Conservation (phyloP, 2,888 invertebrate genomes). For the Sinopyrophorus schimmeli region DNA sequence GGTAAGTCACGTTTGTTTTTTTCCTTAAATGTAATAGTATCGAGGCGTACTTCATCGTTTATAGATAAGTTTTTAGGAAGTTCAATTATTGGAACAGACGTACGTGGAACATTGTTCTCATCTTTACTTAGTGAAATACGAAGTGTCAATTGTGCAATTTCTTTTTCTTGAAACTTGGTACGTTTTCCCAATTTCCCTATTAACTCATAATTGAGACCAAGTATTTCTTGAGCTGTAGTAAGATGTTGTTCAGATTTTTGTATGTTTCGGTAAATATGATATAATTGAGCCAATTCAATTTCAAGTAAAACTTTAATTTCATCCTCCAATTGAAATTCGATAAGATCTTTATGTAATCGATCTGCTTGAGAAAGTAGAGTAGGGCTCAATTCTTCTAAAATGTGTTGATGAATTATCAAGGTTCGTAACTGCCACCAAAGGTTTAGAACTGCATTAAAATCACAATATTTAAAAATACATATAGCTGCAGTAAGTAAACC, state of each 20-base stretch:
- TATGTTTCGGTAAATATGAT: slow-evolving; percentile 74
- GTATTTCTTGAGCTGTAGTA: slow-evolving; percentile 62
- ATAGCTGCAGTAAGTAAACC: slow-evolving; percentile 55
- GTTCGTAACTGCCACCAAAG: slow-evolving; percentile 78
- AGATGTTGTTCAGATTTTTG: slow-evolving; percentile 71
- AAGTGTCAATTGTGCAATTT: slow-evolving; percentile 81
- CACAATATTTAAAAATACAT: slow-evolving; percentile 52
- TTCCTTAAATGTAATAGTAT: slow-evolving; percentile 71
- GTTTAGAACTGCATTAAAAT: slow-evolving; percentile 49
- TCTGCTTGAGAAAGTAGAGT: slow-evolving; percentile 66
- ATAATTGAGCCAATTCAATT: slow-evolving; percentile 67
- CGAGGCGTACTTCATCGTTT: slow-evolving; percentile 85
- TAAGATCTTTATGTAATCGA: slow-evolving; percentile 48
- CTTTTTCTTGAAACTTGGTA: slow-evolving; percentile 84
- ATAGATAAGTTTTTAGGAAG: slow-evolving; percentile 71
- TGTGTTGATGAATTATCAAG: slow-evolving; percentile 72
- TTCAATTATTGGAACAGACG: slow-evolving; percentile 58
- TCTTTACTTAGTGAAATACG: slow-evolving; percentile 61
- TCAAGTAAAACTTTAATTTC: slow-evolving; percentile 55
- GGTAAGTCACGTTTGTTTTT: slow-evolving; percentile 60
- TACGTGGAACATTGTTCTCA: slow-evolving; percentile 53
- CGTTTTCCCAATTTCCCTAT: slow-evolving; percentile 84
- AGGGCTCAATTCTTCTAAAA: slow-evolving; percentile 75
- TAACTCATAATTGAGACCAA: slow-evolving; percentile 71
- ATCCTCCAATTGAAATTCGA: slow-evolving; percentile 45